Evolutionary conservation across 2,113 vertebrate genomes (phyloP).

Genomic region (Bos taurus): DNA sequence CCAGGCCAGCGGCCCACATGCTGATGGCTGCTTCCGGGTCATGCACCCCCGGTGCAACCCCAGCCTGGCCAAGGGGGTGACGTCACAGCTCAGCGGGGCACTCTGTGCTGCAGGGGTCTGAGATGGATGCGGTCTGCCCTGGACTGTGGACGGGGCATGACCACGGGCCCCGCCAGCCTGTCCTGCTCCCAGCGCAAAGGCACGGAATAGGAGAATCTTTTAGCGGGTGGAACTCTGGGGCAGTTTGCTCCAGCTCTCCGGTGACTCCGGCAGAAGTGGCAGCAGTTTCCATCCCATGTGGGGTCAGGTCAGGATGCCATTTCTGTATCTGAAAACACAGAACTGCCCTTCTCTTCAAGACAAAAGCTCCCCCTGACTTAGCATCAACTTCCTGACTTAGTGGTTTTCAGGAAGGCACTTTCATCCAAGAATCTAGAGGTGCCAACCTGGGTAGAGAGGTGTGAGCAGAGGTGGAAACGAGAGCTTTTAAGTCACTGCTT

Average conservation of each 20-base stretch:
- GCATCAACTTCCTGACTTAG: not conserved
- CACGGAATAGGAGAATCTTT: accelerated
- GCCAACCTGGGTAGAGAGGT: not conserved
- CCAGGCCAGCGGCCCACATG: accelerated
- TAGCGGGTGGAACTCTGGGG: not conserved
- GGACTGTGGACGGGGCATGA: accelerated
- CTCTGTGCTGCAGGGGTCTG: not conserved
- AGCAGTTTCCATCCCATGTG: not conserved
- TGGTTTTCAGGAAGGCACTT: not conserved
- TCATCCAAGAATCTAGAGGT: not conserved
- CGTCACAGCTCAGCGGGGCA: accelerated
- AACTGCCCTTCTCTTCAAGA: not conserved
- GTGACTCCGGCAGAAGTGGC: not conserved
- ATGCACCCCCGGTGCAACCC: not conserved
- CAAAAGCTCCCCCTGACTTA: not conserved
- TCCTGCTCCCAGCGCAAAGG: not conserved
- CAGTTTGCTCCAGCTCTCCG: not conserved
- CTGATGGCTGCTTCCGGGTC: not conserved
- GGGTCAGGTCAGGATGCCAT: not conserved
- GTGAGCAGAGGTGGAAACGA: not conserved
- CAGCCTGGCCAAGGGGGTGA: not conserved
- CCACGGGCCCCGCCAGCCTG: accelerated
- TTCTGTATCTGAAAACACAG: not conserved
- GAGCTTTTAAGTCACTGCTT: not conserved
- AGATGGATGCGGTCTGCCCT: accelerated